Evolutionary conservation across 1,140 invertebrate species (phyloP).

Genomic region (Pachyrhynchus sulphureomaculatus): DNA sequence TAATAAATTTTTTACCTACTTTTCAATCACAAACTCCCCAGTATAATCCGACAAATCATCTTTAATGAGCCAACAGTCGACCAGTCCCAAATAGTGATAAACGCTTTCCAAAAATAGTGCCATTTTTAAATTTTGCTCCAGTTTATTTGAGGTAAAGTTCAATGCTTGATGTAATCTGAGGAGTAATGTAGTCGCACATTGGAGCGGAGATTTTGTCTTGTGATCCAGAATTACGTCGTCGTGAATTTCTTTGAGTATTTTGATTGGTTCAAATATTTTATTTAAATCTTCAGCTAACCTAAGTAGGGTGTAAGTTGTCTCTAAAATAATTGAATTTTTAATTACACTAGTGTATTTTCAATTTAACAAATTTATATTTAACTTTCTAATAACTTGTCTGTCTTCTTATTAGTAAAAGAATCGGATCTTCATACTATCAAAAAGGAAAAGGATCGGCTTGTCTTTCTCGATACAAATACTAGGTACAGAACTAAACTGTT

Average conservation of each 20-base stretch:
- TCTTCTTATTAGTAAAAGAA: no score
- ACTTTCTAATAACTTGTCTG: no score
- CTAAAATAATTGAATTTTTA: conserved; percentile 41
- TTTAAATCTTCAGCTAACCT: conserved; percentile 49
- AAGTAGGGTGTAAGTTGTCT: conserved; percentile 51
- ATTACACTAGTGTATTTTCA: no score
- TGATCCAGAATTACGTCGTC: conserved; percentile 49
- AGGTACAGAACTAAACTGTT: no score
- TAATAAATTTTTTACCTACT: conserved; percentile 42
- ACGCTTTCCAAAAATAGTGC: conserved; percentile 55
- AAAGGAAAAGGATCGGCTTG: no score
- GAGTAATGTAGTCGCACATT: conserved; percentile 52
- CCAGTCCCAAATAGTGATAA: conserved; percentile 56
- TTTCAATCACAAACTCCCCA: conserved; percentile 57
- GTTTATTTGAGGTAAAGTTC: conserved; percentile 49
- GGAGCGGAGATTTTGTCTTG: conserved; percentile 46
- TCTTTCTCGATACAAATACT: no score
- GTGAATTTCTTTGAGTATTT: conserved; percentile 54
- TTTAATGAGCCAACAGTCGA: conserved; percentile 57
- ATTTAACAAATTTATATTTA: no score
- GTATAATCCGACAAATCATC: conserved; percentile 57
- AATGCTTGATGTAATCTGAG: conserved; percentile 53
- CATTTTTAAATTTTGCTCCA: conserved; percentile 54
- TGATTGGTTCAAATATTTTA: conserved; percentile 48
- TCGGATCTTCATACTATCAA: no score